phyloP scores from a whole-genome alignment of 35 echinoderm and acorn worm species.

The Diadema setosum region DNA sequence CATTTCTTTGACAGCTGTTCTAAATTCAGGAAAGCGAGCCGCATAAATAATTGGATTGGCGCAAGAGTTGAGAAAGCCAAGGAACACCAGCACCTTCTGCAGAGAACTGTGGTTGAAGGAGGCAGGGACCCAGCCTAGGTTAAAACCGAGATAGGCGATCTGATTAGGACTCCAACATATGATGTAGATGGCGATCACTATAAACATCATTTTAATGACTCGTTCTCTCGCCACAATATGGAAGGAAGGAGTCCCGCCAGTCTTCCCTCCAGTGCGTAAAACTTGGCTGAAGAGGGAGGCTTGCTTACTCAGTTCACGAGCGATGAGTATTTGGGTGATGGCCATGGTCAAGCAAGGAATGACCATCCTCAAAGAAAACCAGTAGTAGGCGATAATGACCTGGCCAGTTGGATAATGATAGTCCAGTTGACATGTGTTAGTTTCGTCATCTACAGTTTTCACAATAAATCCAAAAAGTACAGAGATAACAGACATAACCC shows the following conservation, averaged over 20 bases:
- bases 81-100: neutral
- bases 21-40: neutral
- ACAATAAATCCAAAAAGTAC: constrained; percentile 27
- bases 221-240: neutral
- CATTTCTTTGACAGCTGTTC: neutral
- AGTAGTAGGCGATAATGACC: neutral
- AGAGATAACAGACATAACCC: constrained; percentile 19
- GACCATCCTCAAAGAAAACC: constrained; percentile 11
- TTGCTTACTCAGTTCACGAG: neutral
- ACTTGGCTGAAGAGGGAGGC: neutral
- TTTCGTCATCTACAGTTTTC: neutral
- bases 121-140: neutral
- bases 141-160: constrained; percentile 14
- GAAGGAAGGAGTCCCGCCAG: neutral
- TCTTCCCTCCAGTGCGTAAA: neutral
- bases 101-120: neutral
- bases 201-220: constrained; percentile 55
- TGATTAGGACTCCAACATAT: constrained; percentile 55
- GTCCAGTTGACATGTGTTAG: neutral
- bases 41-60: constrained; percentile 66
- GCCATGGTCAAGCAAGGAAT: constrained; percentile 41
- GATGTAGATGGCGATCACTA: constrained; percentile 37
- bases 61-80: constrained; percentile 50
- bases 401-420: neutral
- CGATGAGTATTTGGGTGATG: neutral